Evolutionary conservation across 92 coral and sea anemone species (phyloP).

Genomic region (Palythoa grandiflora): DNA sequence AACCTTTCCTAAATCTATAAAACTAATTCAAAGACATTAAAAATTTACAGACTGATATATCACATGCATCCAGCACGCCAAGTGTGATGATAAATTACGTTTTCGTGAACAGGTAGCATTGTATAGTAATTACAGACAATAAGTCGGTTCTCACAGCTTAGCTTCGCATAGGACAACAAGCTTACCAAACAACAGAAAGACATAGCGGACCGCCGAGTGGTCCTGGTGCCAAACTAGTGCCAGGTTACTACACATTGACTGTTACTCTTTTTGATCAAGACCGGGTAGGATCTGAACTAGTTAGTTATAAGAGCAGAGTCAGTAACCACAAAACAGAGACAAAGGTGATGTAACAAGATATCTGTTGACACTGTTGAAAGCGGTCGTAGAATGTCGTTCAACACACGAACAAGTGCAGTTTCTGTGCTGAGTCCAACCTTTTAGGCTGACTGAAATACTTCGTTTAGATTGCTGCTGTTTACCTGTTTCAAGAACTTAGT

Average conservation of each 20-base stretch:
- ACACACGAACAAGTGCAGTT: slow-evolving; percentile 11
- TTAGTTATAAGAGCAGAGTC: neutral
- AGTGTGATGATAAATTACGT: no score
- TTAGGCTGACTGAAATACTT: neutral
- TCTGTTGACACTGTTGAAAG: slow-evolving; percentile 12
- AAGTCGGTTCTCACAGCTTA: no score
- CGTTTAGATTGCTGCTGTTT: neutral
- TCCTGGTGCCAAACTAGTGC: no score
- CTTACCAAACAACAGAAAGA: no score
- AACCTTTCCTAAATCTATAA: no score
- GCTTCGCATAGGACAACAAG: no score
- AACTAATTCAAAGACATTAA: no score
- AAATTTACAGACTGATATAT: no score
- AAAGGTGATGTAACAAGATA: slow-evolving; percentile 10
- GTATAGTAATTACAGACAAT: no score
- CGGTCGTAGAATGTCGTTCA: slow-evolving; percentile 32
- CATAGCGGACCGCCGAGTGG: no score
- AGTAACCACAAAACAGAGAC: slow-evolving; percentile 24
- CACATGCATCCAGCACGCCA: no score
- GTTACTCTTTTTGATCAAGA: slow-evolving; percentile 22
- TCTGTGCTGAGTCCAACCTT: slow-evolving; percentile 36
- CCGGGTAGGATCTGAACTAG: slow-evolving; percentile 30
- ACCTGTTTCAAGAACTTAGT: neutral
- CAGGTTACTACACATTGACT: neutral
- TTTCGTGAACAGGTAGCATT: no score